These are phyloP conservation scores for Gryllus bimaculatus DNA, from an alignment of 1,140 invertebrate genomes.

Conservation along the genomic window DNA sequence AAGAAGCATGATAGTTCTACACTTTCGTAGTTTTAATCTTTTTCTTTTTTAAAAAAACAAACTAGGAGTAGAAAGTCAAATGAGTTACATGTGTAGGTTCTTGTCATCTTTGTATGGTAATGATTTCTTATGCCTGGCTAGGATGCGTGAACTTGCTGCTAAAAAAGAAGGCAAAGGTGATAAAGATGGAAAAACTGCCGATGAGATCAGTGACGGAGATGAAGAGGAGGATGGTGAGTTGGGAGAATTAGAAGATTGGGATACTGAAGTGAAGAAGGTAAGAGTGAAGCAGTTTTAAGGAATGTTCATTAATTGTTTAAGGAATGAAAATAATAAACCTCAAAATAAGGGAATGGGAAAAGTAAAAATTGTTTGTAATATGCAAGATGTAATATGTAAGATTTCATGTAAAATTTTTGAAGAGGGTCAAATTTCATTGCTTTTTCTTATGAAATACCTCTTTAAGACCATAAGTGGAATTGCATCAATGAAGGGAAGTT, in stretches of 20 bases:
- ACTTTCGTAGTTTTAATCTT: background rate
- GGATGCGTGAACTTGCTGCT: constrained; percentile 16
- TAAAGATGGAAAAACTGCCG: constrained; percentile 15
- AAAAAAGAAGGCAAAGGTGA: constrained; percentile 16
- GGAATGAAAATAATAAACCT: background rate
- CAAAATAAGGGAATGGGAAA: background rate
- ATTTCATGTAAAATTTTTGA: too few relatives aligned
- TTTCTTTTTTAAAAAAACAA: too few relatives aligned
- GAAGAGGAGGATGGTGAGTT: constrained; percentile 36
- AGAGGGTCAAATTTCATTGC: too few relatives aligned
- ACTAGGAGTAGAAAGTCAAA: too few relatives aligned
- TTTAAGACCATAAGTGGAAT: too few relatives aligned
- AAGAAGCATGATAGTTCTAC: background rate
- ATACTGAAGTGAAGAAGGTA: constrained; percentile 16
- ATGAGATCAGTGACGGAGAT: constrained; percentile 18
- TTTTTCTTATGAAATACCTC: too few relatives aligned
- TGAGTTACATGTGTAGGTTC: too few relatives aligned
- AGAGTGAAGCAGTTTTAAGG: background rate
- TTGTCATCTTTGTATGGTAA: constrained; percentile 3
- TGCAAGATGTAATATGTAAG: background rate
- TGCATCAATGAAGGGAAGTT: too few relatives aligned
- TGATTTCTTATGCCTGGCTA: constrained; percentile 14
- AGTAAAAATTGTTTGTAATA: constrained; percentile 4
- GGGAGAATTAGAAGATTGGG: constrained; percentile 19
- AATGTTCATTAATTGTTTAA: background rate